Evolutionary conservation across 2,797 vertebrate species (phyloP), one percentile per base, ranked within the genome.

Genomic region (Crax fasciolata): DNA sequence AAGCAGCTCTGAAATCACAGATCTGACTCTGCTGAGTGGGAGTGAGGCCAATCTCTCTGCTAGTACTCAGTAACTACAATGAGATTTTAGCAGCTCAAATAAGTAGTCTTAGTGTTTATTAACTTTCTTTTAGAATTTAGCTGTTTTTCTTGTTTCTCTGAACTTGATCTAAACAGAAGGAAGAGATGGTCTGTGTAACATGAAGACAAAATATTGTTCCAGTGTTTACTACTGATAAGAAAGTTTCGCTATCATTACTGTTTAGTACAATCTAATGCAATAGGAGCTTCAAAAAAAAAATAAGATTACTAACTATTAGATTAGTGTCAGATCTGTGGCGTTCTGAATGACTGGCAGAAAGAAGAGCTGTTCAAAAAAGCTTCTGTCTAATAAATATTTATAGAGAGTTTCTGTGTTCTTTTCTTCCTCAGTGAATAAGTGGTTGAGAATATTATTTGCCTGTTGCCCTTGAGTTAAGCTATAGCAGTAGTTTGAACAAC

Each of bases 401-500:
- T 16, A 27, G 5, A 3, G 7, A 4, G n/a, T 81, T 90, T 74
- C 9, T 57, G 79, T 23, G 27, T 77, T 88, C 19, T 32, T 93
- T 86, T 68, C 28, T 78, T 96, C 23, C 10, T 84, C 30, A 43
- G 25, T 73, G 44, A 93, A 81, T 48, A 82, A 70, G 76, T 41
- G 59, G 70, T 28, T 77, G 51, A 61, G 72, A 73, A 59, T 65
- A 86, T 10, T 80, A 61, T 74, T 95, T 96, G 41, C 23, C 65
- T 78, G 35, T 62, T 88, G 58, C 58, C 62, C 66, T 87, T 74
- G n/a, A 84, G 49, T 93, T 78, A 87, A 81, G 17, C 54, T 91
- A 55, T 46, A 68, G 54, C 84, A 86, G n/a, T 68, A 51, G 21
- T 52, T 52, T 63, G 39, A 41, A 62, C 19, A 68, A 54, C 75